Evolutionary conservation across 2,797 vertebrate genomes (phyloP).

Genomic region (Tokudaia muenninki): DNA sequence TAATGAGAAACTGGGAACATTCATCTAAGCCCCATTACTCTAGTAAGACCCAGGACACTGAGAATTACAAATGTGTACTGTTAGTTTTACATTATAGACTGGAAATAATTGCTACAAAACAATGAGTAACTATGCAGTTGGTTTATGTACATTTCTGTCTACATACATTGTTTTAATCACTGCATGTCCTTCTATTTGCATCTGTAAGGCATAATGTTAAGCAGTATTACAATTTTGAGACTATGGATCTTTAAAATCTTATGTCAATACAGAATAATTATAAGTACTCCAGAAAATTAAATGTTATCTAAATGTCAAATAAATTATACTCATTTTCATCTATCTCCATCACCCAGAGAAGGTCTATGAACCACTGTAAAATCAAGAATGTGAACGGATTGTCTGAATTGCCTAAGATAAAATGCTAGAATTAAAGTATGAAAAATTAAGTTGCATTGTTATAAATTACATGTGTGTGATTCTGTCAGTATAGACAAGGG

Average conservation of each 20-base stretch:
- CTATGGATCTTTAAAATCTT: background rate
- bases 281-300: background rate
- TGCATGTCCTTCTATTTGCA: background rate
- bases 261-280: background rate
- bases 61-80: background rate
- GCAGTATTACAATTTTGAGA: background rate
- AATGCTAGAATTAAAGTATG: background rate
- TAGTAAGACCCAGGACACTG: background rate
- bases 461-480: background rate
- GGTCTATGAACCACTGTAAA: background rate
- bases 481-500: background rate
- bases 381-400: background rate
- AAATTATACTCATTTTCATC: slow-evolving; percentile 9
- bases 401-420: background rate
- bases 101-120: background rate
- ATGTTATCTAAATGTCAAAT: background rate
- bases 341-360: background rate
- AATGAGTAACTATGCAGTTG: background rate
- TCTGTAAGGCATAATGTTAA: background rate
- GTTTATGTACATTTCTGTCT: background rate
- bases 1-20: background rate
- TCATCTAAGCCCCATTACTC: background rate
- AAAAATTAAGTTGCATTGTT: background rate
- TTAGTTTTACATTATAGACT: background rate
- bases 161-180: background rate